These are phyloP conservation scores for Theristicus caerulescens DNA, from an alignment of 2,113 vertebrate species.

Conservation along the genomic window DNA sequence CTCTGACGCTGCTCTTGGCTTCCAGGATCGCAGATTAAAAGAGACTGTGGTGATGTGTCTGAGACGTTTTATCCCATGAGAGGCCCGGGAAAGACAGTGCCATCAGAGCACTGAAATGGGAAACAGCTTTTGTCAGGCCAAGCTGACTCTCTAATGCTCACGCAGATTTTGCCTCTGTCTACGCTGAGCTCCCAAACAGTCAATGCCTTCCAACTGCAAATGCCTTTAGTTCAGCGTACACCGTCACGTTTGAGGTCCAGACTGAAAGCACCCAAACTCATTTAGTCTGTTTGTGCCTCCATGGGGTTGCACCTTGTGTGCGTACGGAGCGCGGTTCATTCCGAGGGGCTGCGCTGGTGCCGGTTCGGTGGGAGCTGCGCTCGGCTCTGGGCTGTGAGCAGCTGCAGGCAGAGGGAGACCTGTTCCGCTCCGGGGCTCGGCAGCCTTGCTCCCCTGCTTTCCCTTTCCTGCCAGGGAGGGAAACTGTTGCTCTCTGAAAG, in stretches of 20 bases:
- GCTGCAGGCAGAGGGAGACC: not conserved
- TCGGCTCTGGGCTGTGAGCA: not conserved
- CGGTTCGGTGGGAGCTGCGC: fast-evolving
- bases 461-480: not conserved
- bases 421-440: fast-evolving
- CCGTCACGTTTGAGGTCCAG: not conserved
- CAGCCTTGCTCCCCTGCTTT: not conserved
- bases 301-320: fast-evolving
- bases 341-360: not conserved
- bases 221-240: not conserved
- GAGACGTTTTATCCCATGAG: not conserved
- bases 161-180: not conserved
- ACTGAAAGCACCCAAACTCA: not conserved
- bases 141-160: not conserved
- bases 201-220: not conserved
- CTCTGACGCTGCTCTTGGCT: not conserved
- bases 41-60: not conserved
- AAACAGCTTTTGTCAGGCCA: not conserved
- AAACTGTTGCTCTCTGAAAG: not conserved
- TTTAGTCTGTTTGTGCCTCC: not conserved
- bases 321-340: fast-evolving
- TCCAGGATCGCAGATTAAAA: not conserved
- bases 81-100: not conserved
- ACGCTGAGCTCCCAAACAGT: fast-evolving
- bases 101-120: not conserved